Evolutionary conservation across 1,140 invertebrate genomes (phyloP), one percentile per base, ranked within the genome.

Genomic region (Drosophila kepulauana): DNA sequence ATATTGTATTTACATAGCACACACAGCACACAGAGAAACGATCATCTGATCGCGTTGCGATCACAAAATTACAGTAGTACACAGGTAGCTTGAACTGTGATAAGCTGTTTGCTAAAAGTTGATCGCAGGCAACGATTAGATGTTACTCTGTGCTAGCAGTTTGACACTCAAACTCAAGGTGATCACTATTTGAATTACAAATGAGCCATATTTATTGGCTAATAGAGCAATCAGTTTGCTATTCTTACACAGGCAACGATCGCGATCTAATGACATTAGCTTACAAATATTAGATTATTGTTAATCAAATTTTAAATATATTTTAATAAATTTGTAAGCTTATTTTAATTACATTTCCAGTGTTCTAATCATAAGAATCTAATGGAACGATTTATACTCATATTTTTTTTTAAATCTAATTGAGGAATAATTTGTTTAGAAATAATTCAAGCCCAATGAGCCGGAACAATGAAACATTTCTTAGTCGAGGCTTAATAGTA

Each of bases 1-100:
- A 81, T 81, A 64, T 57, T 56, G 43, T 61, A 73, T 78, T 77
- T 61, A 51, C 43, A 73, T 62, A 76, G 78, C 1, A 52, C 48
- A 51, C 3, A 15, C 10, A 46, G 8, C 11, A 41, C 41, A 52
- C 46, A 30, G 4, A 13, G 3, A 54, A 54, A 15, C 51, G 28
- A 54, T 54, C 51, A 15, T 15, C 28, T 33, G 30, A 54, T 33
- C 51, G 25, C 30, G 15, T 5, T 54, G 5, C 49, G n/a, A 52
- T 52, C 49, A 28, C 51, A 54, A 8, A 38, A 6, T 33, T 54
- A 54, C 51, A 38, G 35, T 38, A 38, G 35, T 38, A 38, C 6
- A 38, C 35, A 54, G 51, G 54, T 57, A 54, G 20, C 33, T 35
- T 62, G 49, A 73, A 46, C 49, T 43, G 57, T 48, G 71, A 74